Conservation (phyloP, 2,113 vertebrate species). For the Hydropotes inermis region DNA sequence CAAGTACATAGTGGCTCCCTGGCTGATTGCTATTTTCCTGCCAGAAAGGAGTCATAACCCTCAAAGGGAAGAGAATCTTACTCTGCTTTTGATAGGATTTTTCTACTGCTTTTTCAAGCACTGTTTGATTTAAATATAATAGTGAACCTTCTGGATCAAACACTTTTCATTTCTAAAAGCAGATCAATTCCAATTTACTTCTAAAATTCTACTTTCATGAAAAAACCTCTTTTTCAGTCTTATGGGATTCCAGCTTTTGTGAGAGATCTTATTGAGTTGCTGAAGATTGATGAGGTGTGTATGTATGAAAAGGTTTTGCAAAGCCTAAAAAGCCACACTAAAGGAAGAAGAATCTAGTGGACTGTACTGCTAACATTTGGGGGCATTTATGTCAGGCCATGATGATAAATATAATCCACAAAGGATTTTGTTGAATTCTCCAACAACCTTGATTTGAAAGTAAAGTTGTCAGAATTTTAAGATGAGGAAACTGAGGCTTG, state of each 20-base stretch:
- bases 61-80: background rate
- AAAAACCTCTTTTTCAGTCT: background rate
- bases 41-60: background rate
- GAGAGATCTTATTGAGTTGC: background rate
- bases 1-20: background rate
- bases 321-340: background rate
- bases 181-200: conserved; percentile 39
- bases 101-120: background rate
- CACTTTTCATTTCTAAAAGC: conserved; percentile 18
- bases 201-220: conserved; percentile 32
- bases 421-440: background rate
- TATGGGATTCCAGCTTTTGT: background rate
- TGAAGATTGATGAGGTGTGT: background rate
- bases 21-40: background rate
- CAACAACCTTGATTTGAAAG: background rate
- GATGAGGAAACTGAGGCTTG: background rate
- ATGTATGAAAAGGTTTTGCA: background rate
- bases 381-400: background rate
- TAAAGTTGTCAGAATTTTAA: background rate
- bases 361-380: background rate
- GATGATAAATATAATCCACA: background rate
- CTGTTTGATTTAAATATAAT: background rate
- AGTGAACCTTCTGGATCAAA: background rate
- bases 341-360: background rate
- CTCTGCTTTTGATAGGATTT: background rate